These are phyloP conservation scores for Nezara viridula DNA, from an alignment of 2,888 invertebrate species.

Conservation along the genomic window DNA sequence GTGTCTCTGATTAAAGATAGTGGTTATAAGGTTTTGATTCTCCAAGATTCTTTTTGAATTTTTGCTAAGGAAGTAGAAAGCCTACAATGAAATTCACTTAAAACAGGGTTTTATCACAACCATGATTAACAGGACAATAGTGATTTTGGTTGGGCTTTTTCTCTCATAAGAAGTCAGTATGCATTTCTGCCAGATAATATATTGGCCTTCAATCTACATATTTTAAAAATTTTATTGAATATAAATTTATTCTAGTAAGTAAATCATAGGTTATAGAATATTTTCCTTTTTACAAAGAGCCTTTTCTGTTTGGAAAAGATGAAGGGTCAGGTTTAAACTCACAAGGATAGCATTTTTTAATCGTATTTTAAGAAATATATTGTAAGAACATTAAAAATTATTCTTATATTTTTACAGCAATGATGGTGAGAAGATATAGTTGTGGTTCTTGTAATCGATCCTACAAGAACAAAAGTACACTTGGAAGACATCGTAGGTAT, in stretches of 20 bases:
- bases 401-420: slow-evolving; percentile 18
- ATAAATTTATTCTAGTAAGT: neutral
- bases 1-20: neutral
- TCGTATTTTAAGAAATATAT: neutral
- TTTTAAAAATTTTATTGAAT: neutral
- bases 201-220: neutral
- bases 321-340: neutral
- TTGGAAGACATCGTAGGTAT: slow-evolving; percentile 66
- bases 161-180: neutral
- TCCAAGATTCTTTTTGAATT: neutral
- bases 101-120: neutral
- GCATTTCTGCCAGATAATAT: neutral
- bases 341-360: neutral
- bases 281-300: neutral
- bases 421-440: slow-evolving; percentile 19
- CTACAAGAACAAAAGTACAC: slow-evolving; percentile 63
- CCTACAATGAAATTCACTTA: neutral
- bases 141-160: neutral
- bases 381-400: neutral
- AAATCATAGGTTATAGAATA: neutral
- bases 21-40: neutral
- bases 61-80: neutral
- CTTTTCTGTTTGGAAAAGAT: neutral
- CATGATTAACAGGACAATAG: neutral
- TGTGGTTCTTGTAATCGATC: slow-evolving; percentile 65